Evolutionary conservation across 64 coral and sea anemone species (phyloP).

Genomic region (Catalaphyllia jardinei): DNA sequence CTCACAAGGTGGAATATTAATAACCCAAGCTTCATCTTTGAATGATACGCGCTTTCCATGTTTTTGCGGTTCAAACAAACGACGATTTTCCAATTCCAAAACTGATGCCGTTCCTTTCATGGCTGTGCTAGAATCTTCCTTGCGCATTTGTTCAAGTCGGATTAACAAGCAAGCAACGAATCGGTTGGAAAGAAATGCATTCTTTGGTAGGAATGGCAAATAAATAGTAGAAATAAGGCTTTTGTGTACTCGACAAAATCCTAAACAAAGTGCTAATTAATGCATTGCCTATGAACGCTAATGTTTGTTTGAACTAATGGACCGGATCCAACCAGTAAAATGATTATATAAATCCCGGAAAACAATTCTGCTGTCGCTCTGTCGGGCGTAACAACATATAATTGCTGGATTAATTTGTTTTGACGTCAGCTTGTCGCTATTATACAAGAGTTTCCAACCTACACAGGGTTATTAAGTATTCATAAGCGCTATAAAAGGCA

Average conservation of each 20-base stretch:
- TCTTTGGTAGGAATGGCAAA: background rate
- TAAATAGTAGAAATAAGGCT: background rate
- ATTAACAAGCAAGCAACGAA: background rate
- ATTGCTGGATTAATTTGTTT: background rate
- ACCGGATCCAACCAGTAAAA: background rate
- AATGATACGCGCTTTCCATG: slow-evolving; percentile 26
- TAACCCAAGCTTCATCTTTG: slow-evolving; percentile 32
- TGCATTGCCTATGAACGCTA: background rate
- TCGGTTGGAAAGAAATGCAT: background rate
- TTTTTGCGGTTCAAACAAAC: slow-evolving; percentile 15
- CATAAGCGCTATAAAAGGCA: too few species aligned
- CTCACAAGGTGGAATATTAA: slow-evolving; percentile 3
- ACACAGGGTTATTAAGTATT: too few species aligned
- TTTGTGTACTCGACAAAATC: background rate
- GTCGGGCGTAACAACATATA: background rate
- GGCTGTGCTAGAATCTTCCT: background rate
- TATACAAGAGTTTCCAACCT: too few species aligned
- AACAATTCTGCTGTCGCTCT: background rate
- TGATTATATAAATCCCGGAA: slow-evolving; percentile 8
- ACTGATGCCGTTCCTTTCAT: background rate
- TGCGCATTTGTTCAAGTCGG: background rate
- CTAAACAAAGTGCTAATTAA: slow-evolving; percentile 22
- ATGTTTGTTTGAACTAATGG: slow-evolving; percentile 37
- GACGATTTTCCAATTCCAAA: slow-evolving; percentile 1
- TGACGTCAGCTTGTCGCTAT: background rate